phyloP scores from a whole-genome alignment of 2,113 vertebrate genomes.

The Catharus fuscescens region DNA sequence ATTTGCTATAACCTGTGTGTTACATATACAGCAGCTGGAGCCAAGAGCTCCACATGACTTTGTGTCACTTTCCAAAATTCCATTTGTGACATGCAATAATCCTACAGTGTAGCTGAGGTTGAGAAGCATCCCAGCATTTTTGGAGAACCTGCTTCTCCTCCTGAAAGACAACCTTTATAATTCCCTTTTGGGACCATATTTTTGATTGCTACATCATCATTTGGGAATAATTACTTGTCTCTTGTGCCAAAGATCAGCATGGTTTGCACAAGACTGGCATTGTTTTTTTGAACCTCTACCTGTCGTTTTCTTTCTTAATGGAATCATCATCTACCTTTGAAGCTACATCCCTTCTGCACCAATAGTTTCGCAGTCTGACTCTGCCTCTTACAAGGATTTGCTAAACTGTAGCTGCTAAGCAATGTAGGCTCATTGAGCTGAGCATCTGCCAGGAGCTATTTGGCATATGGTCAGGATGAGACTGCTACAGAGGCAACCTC shows the following conservation, averaged over 20 bases:
- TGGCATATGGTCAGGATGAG: background rate
- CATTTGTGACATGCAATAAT: background rate
- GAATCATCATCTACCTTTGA: background rate
- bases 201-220: background rate
- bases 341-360: constrained; percentile 3
- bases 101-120: background rate
- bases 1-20: background rate
- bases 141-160: background rate
- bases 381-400: background rate
- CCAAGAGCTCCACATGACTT: background rate
- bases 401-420: constrained; percentile 34
- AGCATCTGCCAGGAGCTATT: constrained; percentile 49
- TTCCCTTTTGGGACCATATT: background rate
- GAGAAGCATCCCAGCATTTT: background rate
- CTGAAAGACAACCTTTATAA: background rate
- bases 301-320: background rate
- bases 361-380: constrained; percentile 16
- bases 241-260: background rate
- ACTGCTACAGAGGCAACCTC: background rate
- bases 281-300: background rate
- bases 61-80: background rate
- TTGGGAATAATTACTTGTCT: background rate
- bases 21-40: background rate
- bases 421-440: background rate
- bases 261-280: background rate